Evolutionary conservation across 2,888 invertebrate genomes (phyloP), one percentile per base, ranked within the genome.

Genomic region (Cheilosia variabilis): DNA sequence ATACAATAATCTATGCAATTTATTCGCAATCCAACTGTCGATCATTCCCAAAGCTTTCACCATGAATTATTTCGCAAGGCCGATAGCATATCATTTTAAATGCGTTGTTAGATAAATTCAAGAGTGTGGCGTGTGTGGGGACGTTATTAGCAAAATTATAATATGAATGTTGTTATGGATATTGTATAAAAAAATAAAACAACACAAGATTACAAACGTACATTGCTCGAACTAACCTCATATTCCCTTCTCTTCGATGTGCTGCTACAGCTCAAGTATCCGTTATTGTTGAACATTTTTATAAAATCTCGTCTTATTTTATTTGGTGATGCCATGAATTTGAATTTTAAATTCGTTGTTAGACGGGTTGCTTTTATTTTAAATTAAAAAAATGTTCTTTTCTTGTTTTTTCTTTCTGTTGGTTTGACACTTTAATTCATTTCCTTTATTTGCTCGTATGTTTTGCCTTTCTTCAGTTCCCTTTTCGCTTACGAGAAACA

Each of bases 221-320:
- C 69, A 53, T 53, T 31, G 50, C n/a, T 13, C 37, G 31, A 75
- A 88, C 88, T 71, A 88, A 88, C 88, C 88, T 88, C 88, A 65
- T 88, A 88, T 78, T 88, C 88, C 62, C 87, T 87, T 53, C 88
- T 81, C 45, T 88, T 87, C 27, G 87, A 84, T 34, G 83, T 80
- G 41, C 83, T 88, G 13, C 81, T 50, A 60, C 88, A 88, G 75
- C 87, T 88, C 65, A 88, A 71, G 62, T 87, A 88, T 43, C 87
- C 83, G 71, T 87, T 87, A 57, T 88, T 87, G 76, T 88, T 88
- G 50, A 88, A 75, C 87, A 88, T 88, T 87, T 88, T 88, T 27
- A 88, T 83, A 55, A 88, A 80, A 83, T 88, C 88, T 57, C 88
- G 66, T 55, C 88, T 79, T 43, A 88, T 62, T 82, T 88, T 88